Percentiles rank a stretch among this genome's conserved stretches.
These are phyloP conservation scores for Dromaius novaehollandiae DNA, from an alignment of 2,113 vertebrate genomes.

Conservation along the genomic window DNA sequence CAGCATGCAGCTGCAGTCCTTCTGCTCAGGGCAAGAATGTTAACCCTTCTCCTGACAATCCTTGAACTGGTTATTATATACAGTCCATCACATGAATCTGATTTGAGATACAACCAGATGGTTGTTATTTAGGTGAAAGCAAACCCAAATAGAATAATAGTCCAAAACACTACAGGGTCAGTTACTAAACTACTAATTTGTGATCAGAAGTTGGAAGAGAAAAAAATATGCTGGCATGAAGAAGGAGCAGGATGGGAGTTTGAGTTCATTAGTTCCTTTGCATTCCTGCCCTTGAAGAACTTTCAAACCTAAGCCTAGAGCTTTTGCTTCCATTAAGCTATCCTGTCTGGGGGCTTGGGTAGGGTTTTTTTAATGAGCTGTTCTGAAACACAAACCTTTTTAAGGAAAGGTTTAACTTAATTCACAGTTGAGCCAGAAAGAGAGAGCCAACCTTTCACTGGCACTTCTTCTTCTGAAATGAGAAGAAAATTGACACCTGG, in stretches of 20 bases:
- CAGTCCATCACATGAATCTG: slow-evolving; percentile 27
- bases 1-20: slow-evolving; percentile 26
- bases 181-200: slow-evolving; percentile 50
- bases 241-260: slow-evolving; percentile 11
- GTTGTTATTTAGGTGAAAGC: slow-evolving; percentile 57
- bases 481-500: slow-evolving; percentile 55
- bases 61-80: slow-evolving; percentile 52
- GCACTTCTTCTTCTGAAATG: background rate
- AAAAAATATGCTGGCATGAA: slow-evolving; percentile 31
- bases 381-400: slow-evolving; percentile 39
- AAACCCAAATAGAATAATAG: slow-evolving; percentile 24
- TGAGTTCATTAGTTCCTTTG: background rate
- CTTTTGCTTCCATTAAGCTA: background rate
- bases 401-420: slow-evolving; percentile 7
- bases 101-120: slow-evolving; percentile 55
- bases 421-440: background rate
- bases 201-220: slow-evolving; percentile 41
- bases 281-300: background rate
- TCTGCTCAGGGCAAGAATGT: slow-evolving; percentile 61
- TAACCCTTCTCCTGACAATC: slow-evolving; percentile 65
- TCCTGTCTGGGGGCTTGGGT: background rate
- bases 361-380: background rate
- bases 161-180: slow-evolving; percentile 9
- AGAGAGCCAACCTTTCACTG: background rate
- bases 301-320: background rate